Conservation (phyloP, 2,113 vertebrate genomes). For the Poecile atricapillus region DNA sequence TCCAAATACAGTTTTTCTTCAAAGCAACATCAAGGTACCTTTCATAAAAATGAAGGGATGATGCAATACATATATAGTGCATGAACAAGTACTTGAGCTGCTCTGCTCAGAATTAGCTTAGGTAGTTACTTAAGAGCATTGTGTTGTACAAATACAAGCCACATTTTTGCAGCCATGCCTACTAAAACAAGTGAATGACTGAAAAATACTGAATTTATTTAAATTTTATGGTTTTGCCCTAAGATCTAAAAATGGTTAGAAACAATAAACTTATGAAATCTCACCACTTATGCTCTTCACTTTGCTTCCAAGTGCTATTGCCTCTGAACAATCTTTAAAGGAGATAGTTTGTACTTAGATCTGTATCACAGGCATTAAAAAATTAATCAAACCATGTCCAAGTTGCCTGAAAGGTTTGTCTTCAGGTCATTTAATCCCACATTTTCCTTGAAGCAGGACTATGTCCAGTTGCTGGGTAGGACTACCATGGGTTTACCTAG, state of each 20-base stretch:
- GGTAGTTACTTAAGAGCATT: background rate
- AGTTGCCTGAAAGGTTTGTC: background rate
- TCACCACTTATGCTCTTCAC: background rate
- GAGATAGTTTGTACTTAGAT: background rate
- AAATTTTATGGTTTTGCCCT: background rate
- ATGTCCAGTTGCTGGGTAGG: background rate
- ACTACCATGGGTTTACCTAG: background rate
- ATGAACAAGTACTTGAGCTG: background rate
- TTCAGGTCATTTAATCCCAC: background rate
- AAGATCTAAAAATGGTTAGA: background rate
- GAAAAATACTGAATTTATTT: background rate
- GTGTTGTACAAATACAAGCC: background rate
- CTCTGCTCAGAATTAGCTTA: background rate
- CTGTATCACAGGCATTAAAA: background rate
- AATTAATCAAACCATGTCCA: background rate
- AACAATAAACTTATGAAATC: background rate
- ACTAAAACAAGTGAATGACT: background rate
- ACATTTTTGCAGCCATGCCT: background rate
- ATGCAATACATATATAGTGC: background rate
- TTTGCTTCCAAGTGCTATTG: background rate
- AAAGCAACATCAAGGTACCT: conserved; percentile 18
- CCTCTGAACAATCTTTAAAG: background rate
- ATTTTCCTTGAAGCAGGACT: background rate
- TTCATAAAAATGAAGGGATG: conserved; percentile 28
- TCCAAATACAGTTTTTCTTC: background rate